phyloP scores from a whole-genome alignment of 2,797 vertebrate species.

The Danio albolineatus region DNA sequence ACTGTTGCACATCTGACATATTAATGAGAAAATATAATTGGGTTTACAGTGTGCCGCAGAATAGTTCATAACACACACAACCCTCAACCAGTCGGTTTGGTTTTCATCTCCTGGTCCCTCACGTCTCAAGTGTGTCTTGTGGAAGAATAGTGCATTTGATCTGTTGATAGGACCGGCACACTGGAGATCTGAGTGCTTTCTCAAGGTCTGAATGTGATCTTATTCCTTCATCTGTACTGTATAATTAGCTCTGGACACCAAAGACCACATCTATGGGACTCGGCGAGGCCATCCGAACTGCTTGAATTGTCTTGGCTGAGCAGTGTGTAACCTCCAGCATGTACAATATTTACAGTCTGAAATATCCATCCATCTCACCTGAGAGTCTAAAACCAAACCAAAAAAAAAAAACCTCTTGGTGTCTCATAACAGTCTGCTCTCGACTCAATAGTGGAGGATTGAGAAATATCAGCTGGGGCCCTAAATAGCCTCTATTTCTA shows the following conservation, averaged over 20 bases:
- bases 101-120: slow-evolving; percentile 10
- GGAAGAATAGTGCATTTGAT: slow-evolving; percentile 20
- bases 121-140: slow-evolving; percentile 10
- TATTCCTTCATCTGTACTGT: slow-evolving; percentile 5
- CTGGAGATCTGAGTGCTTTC: slow-evolving; percentile 47
- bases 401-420: neutral
- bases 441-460: neutral
- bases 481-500: slow-evolving; percentile 45
- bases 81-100: neutral
- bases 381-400: neutral
- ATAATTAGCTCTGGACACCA: slow-evolving; percentile 30
- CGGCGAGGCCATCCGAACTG: slow-evolving; percentile 25
- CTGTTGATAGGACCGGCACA: slow-evolving; percentile 27
- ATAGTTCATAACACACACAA: slow-evolving; percentile 1
- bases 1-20: slow-evolving; percentile 40
- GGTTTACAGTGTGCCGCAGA: slow-evolving; percentile 37
- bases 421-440: slow-evolving; percentile 30
- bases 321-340: slow-evolving; percentile 41
- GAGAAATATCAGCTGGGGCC: slow-evolving; percentile 35
- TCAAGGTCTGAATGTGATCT: slow-evolving; percentile 29
- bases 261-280: slow-evolving; percentile 28
- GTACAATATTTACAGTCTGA: slow-evolving; percentile 50
- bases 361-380: slow-evolving; percentile 40
- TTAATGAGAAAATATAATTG: slow-evolving; percentile 51
- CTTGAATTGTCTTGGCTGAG: slow-evolving; percentile 48